phyloP scores from a whole-genome alignment of 2,113 vertebrate genomes.

The Sapajus apella region DNA sequence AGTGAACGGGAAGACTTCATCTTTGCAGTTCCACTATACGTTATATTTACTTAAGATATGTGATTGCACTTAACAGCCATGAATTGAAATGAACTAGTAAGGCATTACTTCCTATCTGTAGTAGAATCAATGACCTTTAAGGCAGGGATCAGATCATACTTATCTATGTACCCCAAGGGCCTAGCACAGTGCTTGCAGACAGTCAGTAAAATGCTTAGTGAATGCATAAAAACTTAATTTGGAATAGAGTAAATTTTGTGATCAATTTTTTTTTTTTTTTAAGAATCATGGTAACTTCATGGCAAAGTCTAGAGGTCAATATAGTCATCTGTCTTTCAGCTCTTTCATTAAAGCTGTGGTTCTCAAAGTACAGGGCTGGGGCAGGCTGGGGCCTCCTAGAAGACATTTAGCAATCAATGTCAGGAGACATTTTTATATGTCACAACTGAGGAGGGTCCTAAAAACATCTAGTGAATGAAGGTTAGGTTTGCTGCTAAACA shows the following conservation, averaged over 20 bases:
- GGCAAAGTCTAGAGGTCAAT: background rate
- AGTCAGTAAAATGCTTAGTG: conserved; percentile 15
- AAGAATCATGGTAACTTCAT: background rate
- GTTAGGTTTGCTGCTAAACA: background rate
- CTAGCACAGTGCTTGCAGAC: background rate
- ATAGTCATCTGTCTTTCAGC: background rate
- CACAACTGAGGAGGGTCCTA: background rate
- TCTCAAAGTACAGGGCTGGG: background rate
- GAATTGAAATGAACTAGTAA: background rate
- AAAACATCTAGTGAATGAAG: background rate
- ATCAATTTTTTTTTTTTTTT: background rate
- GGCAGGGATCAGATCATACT: background rate
- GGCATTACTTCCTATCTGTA: background rate
- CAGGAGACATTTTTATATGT: background rate
- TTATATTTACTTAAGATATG: background rate
- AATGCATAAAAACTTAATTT: background rate
- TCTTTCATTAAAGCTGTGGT: background rate
- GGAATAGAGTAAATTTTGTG: background rate
- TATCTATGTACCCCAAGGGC: background rate
- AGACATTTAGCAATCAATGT: background rate
- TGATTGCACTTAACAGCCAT: background rate
- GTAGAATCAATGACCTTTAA: background rate
- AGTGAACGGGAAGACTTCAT: background rate
- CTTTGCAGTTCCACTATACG: background rate
- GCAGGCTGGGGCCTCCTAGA: background rate